A percentile compares a stretch with the other conserved stretches of the same genome.
phyloP scores from a whole-genome alignment of 2,888 invertebrate species.

The Pandemis cinnamomeana region DNA sequence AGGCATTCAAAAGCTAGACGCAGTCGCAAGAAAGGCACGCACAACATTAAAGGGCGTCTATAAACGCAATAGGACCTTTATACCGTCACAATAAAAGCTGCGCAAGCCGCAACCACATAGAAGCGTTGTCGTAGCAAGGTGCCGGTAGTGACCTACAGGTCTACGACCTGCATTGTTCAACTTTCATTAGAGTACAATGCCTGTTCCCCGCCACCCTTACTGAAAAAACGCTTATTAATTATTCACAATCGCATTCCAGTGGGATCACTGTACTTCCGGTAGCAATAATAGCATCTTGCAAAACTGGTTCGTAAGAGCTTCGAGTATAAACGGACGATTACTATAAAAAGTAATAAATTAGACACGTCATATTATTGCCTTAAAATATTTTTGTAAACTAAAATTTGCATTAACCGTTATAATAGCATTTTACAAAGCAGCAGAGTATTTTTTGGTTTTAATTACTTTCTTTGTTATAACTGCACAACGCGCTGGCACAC shows the following conservation, averaged over 20 bases:
- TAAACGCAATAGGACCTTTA: conserved; percentile 43
- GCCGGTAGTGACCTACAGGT: conserved; percentile 72
- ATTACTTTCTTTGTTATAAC: too few relatives aligned
- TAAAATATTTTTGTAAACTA: neutral
- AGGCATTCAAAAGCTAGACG: conserved; percentile 31
- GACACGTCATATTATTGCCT: neutral
- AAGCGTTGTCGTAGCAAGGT: conserved; percentile 55
- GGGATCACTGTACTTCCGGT: conserved; percentile 15
- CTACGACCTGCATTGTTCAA: conserved; percentile 80
- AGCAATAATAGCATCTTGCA: neutral
- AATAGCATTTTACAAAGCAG: too few relatives aligned
- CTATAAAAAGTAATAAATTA: neutral
- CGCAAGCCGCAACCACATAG: conserved; percentile 45
- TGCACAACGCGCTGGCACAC: neutral
- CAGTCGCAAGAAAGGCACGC: conserved; percentile 29
- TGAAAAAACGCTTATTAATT: conserved; percentile 45
- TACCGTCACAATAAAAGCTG: conserved; percentile 48
- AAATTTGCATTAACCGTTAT: neutral
- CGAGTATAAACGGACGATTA: neutral
- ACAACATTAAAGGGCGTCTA: conserved; percentile 4
- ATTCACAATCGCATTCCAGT: conserved; percentile 43
- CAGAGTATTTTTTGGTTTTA: too few relatives aligned
- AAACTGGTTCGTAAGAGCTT: neutral
- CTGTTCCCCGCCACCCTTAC: conserved; percentile 52
- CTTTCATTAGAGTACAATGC: conserved; percentile 75